Conservation (phyloP, 2,888 invertebrate genomes). For the Steromphala cineraria region DNA sequence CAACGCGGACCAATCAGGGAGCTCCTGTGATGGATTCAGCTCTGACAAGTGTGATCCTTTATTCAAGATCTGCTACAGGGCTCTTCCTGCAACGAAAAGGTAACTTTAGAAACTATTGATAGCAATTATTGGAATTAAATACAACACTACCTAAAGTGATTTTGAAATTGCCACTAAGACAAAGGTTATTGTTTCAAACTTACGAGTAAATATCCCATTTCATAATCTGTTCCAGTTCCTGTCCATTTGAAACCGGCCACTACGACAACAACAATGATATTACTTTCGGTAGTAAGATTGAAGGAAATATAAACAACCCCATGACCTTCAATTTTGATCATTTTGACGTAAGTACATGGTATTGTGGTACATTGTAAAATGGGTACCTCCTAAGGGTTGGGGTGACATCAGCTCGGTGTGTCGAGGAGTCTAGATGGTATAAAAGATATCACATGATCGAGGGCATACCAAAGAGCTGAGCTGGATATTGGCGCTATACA, state of each 20-base stretch:
- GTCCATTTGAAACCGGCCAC: background rate
- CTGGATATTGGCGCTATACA: no score
- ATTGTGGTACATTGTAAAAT: background rate
- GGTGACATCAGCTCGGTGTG: no score
- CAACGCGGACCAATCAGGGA: background rate
- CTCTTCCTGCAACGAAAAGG: background rate
- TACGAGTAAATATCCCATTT: background rate
- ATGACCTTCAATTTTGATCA: background rate
- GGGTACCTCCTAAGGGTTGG: no score
- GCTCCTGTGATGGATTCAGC: background rate
- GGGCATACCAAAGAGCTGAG: no score
- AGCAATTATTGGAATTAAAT: no score
- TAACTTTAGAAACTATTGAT: background rate
- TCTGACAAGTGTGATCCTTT: background rate
- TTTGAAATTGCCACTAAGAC: no score
- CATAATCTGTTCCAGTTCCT: background rate
- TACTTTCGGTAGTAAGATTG: background rate
- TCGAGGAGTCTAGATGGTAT: no score
- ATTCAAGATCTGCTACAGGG: background rate
- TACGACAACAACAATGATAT: background rate
- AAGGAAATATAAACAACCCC: background rate
- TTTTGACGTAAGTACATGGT: background rate
- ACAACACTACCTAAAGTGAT: no score
- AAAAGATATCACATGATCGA: no score
- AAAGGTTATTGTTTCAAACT: no score